Evolutionary conservation across 2,797 vertebrate species (phyloP), one percentile per base, ranked within the genome.

Genomic region (Cossypha polioptera): DNA sequence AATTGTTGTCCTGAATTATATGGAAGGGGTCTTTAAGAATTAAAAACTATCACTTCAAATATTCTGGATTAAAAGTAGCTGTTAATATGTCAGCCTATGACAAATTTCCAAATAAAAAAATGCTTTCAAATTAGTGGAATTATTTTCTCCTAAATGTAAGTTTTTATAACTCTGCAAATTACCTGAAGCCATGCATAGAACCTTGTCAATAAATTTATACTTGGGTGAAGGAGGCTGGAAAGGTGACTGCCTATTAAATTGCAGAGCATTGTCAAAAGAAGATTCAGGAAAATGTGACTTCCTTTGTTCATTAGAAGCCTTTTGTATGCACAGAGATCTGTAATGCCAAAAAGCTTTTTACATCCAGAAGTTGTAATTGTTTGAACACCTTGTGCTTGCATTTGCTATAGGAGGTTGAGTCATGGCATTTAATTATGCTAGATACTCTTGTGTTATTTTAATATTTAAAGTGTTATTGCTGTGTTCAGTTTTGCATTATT

Each of bases 401-500:
- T 68, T 78, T 11, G 5, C 19, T 82, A 1, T 28, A 25, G 61
- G 35, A 51, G 25, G 28, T 83, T 90, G 65, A 91, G 38, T 83
- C 58, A 53, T 45, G 35, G 18, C 40, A 29, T 82, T 73, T 77
- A 50, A 67, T 90, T 88, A 25, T 74, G 55, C 63, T 72, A 72
- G 69, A 17, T 90, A 36, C 21, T 86, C n/a, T 54, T 68, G 21
- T 66, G 24, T 88, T 91, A 20, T 62, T 94, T 80, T 69, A 83
- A 54, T 91, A 65, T 81, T 92, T 78, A 53, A 74, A 83, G 19
- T 0, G 0, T 36, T 73, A 26, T 94, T 92, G 50, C 50, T 61
- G 24, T 82, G 47, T 65, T 95, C 28, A 43, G 18, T 83, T 87
- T 72, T 66, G n/a, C 31, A 45, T 91, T 94, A 65, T 84, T 88